Conservation (phyloP, 1,140 invertebrate species). For the Mesaphorura yosii region DNA sequence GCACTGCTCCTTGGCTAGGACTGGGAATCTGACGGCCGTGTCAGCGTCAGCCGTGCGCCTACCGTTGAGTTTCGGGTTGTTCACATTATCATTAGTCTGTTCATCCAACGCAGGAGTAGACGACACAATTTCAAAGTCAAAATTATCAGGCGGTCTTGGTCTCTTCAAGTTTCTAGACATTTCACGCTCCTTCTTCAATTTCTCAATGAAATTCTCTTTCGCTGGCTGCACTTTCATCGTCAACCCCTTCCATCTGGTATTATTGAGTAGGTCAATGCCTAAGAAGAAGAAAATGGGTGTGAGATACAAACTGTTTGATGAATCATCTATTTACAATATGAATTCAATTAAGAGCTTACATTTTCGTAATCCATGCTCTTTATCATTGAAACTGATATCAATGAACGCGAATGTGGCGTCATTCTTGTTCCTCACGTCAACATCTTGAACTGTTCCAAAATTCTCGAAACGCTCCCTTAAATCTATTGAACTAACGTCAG, state of each 20-base stretch:
- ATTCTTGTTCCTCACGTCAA: conserved; percentile 1
- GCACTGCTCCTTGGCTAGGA: no score
- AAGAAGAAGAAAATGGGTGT: neutral
- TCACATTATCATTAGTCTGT: no score
- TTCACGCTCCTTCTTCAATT: conserved; percentile 2
- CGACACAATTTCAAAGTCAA: conserved; percentile 7
- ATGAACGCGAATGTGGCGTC: conserved; percentile 4
- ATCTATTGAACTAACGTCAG: neutral
- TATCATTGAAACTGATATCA: neutral
- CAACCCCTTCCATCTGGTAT: conserved; percentile 1
- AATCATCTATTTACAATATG: neutral
- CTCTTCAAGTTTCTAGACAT: neutral
- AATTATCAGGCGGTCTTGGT: conserved; percentile 4
- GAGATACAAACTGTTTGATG: neutral
- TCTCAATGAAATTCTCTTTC: conserved; percentile 8
- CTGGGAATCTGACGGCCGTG: no score
- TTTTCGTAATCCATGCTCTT: conserved; percentile 2
- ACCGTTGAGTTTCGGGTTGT: no score
- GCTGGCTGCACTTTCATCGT: conserved; percentile 7
- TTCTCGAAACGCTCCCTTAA: neutral
- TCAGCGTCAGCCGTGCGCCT: no score
- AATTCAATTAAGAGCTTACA: neutral
- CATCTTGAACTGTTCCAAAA: neutral
- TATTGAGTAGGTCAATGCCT: conserved; percentile 3
- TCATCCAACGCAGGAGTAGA: no score